Evolutionary conservation across 2,888 invertebrate genomes (phyloP).

Genomic region (Stratiomys singularior): DNA sequence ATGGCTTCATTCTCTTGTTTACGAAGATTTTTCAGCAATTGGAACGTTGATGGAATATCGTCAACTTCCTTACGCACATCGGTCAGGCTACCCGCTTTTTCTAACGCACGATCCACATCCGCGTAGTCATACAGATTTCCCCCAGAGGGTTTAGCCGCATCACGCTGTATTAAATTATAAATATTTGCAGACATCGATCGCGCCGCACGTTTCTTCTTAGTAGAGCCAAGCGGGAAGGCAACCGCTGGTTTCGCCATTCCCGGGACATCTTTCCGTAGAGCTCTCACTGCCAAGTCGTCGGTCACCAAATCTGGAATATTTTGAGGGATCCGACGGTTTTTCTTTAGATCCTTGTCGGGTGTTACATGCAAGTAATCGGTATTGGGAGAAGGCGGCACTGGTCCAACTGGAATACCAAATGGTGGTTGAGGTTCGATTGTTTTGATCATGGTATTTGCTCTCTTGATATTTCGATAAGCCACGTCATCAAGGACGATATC

Average conservation of each 20-base stretch:
- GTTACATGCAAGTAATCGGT: constrained; percentile 86
- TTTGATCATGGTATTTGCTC: constrained; percentile 78
- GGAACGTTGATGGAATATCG: constrained; percentile 61
- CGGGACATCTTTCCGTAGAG: constrained; percentile 80
- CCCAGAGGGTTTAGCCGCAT: constrained; percentile 66
- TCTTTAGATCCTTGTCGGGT: constrained; percentile 71
- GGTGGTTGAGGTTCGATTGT: constrained; percentile 85
- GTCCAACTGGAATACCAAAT: constrained; percentile 90
- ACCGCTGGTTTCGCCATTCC: constrained; percentile 57
- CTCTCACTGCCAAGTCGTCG: constrained; percentile 88
- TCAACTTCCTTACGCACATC: constrained; percentile 65
- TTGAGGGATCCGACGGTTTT: constrained; percentile 61
- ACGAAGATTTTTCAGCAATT: constrained; percentile 59
- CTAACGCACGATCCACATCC: constrained; percentile 68
- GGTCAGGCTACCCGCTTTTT: constrained; percentile 72
- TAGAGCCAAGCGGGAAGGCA: constrained; percentile 62
- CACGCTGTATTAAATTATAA: constrained; percentile 78
- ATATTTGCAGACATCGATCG: constrained; percentile 87
- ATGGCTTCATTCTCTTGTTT: constrained; percentile 58
- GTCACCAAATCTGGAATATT: constrained; percentile 78
- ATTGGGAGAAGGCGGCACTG: constrained; percentile 80
- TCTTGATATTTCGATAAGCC: constrained; percentile 81
- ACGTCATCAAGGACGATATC: constrained; percentile 87
- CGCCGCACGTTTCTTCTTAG: constrained; percentile 82
- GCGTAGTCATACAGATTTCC: constrained; percentile 69